Conservation (phyloP, 1,140 invertebrate species). For the Microplitis demolitor region DNA sequence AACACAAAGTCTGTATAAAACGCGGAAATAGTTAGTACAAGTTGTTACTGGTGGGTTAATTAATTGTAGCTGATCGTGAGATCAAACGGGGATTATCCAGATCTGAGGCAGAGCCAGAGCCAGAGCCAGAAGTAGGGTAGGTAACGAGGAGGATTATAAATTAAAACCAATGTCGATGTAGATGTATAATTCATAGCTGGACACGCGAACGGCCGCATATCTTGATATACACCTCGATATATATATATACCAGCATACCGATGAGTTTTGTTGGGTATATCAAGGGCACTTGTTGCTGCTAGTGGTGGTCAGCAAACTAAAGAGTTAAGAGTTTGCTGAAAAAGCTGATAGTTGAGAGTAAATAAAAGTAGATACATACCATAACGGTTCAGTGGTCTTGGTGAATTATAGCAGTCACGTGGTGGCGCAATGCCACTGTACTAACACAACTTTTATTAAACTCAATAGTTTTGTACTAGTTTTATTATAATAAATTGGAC, state of each 20-base stretch:
- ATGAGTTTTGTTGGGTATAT: neutral
- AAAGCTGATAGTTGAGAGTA: neutral
- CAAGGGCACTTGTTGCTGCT: no score
- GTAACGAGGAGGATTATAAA: neutral
- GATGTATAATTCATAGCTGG: constrained; percentile 31
- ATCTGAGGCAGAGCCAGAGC: neutral
- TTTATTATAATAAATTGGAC: neutral
- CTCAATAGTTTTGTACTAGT: neutral
- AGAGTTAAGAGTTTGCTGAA: neutral
- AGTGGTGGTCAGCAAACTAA: neutral
- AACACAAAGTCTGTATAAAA: neutral
- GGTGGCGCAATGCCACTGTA: neutral
- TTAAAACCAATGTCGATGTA: neutral
- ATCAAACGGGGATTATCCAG: neutral
- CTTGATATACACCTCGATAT: neutral
- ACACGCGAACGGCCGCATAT: neutral
- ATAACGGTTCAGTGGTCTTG: constrained; percentile 34
- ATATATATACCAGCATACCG: neutral
- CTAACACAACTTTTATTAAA: neutral
- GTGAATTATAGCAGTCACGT: constrained; percentile 22
- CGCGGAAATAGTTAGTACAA: neutral
- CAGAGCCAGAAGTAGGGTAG: neutral
- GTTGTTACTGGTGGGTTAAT: neutral
- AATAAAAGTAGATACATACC: constrained; percentile 19
- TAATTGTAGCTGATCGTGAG: neutral